phyloP scores from a whole-genome alignment of 2,888 invertebrate genomes.

The Cataglyphis cursor region DNA sequence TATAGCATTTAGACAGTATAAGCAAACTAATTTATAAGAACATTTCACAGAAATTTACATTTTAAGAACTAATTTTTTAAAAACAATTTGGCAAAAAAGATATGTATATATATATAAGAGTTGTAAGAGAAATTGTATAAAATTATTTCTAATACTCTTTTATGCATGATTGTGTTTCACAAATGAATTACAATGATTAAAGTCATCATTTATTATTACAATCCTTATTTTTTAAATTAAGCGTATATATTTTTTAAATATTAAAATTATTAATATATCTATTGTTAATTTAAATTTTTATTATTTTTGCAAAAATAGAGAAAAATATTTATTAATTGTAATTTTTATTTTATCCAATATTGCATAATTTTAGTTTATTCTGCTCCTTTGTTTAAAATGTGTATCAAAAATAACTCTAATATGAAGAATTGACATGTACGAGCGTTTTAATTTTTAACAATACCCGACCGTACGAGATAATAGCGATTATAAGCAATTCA shows the following conservation, averaged over 20 bases:
- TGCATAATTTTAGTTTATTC: neutral
- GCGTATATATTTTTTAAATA: neutral
- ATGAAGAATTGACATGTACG: constrained; percentile 4
- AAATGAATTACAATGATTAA: neutral
- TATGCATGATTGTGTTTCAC: neutral
- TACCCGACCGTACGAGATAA: constrained; percentile 10
- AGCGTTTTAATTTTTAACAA: constrained; percentile 2
- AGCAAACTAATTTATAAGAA: neutral
- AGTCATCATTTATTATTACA: neutral
- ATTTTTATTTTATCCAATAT: neutral
- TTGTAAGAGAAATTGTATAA: neutral
- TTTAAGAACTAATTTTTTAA: neutral
- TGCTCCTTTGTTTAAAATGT: neutral
- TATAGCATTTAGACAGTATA: neutral
- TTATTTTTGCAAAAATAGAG: neutral
- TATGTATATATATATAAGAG: too few species aligned
- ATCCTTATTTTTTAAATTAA: neutral
- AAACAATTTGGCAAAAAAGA: neutral
- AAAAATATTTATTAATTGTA: constrained; percentile 2
- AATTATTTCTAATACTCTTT: neutral
- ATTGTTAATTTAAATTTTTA: neutral
- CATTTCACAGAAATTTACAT: neutral
- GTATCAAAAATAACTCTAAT: neutral
- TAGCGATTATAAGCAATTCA: constrained; percentile 12
- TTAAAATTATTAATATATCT: neutral